These are phyloP conservation scores for Cettia cetti DNA, from an alignment of 2,113 vertebrate genomes.

Conservation along the genomic window DNA sequence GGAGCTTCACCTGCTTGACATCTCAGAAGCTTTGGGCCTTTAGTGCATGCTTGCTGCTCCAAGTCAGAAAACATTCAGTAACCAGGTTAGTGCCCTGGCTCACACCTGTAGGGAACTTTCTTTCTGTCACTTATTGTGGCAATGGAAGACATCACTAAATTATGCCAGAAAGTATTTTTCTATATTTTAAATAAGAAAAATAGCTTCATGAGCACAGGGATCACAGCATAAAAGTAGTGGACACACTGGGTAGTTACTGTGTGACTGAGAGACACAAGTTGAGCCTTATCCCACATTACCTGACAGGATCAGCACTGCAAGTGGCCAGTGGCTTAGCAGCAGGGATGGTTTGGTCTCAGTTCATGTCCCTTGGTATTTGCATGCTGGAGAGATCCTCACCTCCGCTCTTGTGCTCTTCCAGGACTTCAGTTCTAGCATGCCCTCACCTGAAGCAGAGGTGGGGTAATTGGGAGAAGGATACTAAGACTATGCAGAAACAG, in stretches of 20 bases:
- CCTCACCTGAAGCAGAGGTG: not conserved
- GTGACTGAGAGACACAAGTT: not conserved
- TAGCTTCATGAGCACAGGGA: not conserved
- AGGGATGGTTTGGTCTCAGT: not conserved
- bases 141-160: not conserved
- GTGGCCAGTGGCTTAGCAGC: not conserved
- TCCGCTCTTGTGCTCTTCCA: not conserved
- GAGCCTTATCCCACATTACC: accelerated
- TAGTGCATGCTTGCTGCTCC: not conserved
- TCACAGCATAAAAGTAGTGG: not conserved
- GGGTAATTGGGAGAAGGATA: not conserved
- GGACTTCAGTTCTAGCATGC: not conserved
- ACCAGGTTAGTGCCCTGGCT: not conserved
- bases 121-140: not conserved
- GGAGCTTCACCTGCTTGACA: not conserved
- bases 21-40: not conserved
- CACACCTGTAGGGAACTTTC: not conserved
- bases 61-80: not conserved
- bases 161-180: not conserved
- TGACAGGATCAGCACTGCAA: not conserved
- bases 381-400: not conserved
- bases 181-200: not conserved
- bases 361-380: not conserved
- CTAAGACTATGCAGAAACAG: not conserved
- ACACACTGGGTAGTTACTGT: not conserved